These are phyloP conservation scores for Drosophila sechellia DNA, from an alignment of 1,140 invertebrate species.

Conservation along the genomic window DNA sequence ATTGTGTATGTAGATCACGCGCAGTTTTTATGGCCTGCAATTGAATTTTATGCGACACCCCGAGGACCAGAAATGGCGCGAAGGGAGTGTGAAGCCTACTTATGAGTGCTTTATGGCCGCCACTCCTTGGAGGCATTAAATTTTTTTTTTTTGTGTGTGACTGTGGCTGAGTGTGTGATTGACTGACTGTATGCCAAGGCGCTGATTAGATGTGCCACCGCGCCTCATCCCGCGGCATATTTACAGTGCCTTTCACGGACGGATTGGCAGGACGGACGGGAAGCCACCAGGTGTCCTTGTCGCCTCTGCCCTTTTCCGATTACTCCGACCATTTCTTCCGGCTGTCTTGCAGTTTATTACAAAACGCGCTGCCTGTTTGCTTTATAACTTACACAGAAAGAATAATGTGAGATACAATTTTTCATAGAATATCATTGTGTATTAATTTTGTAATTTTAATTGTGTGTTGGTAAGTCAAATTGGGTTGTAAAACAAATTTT, in stretches of 20 bases:
- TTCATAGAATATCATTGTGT: no score
- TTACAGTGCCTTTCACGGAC: slow-evolving; percentile 37
- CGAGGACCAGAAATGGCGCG: slow-evolving; percentile 1
- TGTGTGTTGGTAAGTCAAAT: no score
- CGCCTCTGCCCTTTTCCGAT: slow-evolving; percentile 21
- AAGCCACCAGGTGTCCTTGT: slow-evolving; percentile 34
- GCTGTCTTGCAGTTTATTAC: slow-evolving; percentile 59
- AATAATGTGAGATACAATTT: not conserved
- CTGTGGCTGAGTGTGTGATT: slow-evolving; percentile 3
- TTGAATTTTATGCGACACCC: slow-evolving; percentile 69
- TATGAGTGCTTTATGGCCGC: slow-evolving; percentile 50
- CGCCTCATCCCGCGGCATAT: slow-evolving; percentile 25
- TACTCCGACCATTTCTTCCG: slow-evolving; percentile 1
- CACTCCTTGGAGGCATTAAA: slow-evolving; percentile 30
- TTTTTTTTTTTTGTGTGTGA: slow-evolving; percentile 2
- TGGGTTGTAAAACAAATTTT: no score
- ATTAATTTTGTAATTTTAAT: no score
- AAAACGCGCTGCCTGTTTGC: slow-evolving; percentile 54
- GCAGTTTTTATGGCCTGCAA: slow-evolving; percentile 73
- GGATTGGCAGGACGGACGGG: slow-evolving; percentile 14
- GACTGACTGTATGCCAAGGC: slow-evolving; percentile 7
- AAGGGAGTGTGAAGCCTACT: slow-evolving; percentile 52
- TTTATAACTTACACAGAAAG: slow-evolving; percentile 64
- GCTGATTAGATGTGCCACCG: slow-evolving; percentile 61
- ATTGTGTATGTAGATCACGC: slow-evolving; percentile 69